Base-by-base conservation (phyloP, 2,113 vertebrate species). In the Scomber colias region DNA sequence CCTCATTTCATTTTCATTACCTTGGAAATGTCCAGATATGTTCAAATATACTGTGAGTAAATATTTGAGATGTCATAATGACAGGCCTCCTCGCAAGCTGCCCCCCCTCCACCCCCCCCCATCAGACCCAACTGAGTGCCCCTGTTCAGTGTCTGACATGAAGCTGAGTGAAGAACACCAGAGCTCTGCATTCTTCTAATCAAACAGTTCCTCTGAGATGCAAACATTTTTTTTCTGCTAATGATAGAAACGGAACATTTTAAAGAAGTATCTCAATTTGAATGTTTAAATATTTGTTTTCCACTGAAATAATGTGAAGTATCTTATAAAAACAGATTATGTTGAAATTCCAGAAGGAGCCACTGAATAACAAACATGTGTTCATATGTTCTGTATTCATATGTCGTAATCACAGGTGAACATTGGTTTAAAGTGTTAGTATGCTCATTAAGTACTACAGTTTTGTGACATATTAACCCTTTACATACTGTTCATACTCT, bases 61-160 rank as follows among this genome's bases (percentile, higher is more conserved):
- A 77, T 82, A 77, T 71, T 71, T 82, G 54, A 86, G 62, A 79
- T 59, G 24, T 84, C 54, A 67, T 13, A 72, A 65, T 81, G 77
- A 57, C 21, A 54, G 55, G 60, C 60, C 51, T 74, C 49, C 57
- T 71, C 71, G 82, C 82, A 78, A 15, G 73, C 85, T 85, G 72
- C 44, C 79, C 45, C 75, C 59, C 31, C 21, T 1, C 21, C 21
- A 1, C 21, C 21, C 21, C 21, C 44, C 50, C 5, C 31, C 5
- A 53, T 48, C 55, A 70, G 79, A 71, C 48, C 46, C 61, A 61
- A 48, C 16, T 21, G 17, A 56, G 57, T 54, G 55, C 14, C 59
- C 40, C 53, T 35, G 35, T 76, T 84, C 73, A 21, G 21, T 21
- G 21, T 21, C 21, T 50, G 50, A 54, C 13, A 30, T 50, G 56